Conservation (phyloP, 2,797 vertebrate genomes). For the Sebastes reedi region DNA sequence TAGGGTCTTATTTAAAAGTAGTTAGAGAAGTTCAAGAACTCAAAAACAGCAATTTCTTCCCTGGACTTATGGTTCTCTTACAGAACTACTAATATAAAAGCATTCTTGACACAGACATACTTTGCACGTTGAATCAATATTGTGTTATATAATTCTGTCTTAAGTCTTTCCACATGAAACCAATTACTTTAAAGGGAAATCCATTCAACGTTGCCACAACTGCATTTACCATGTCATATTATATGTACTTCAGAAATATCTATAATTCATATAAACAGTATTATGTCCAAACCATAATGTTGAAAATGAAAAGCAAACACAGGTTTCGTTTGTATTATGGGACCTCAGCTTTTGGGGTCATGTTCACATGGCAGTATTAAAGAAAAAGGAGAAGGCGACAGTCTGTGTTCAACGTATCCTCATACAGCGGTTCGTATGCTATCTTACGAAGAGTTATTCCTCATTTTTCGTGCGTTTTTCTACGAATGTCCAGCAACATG, state of each 20-base stretch:
- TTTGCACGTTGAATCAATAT: background rate
- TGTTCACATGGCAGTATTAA: background rate
- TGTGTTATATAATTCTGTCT: background rate
- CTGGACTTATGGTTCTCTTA: background rate
- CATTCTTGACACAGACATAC: background rate
- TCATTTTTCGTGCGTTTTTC: no score
- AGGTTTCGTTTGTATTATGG: background rate
- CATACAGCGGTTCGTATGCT: rapidly evolving
- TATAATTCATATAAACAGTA: background rate
- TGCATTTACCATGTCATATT: background rate
- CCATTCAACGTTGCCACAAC: background rate
- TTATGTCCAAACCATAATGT: background rate
- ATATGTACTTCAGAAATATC: background rate
- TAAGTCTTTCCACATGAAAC: background rate
- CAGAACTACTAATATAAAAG: background rate
- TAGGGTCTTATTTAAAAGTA: slow-evolving; percentile 1
- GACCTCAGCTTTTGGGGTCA: background rate
- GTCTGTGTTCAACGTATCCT: background rate
- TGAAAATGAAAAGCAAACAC: background rate
- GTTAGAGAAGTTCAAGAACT: background rate
- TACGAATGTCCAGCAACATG: no score
- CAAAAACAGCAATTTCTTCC: background rate
- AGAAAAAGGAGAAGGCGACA: background rate
- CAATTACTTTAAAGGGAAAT: background rate
- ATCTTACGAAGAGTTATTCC: no score